Percentiles rank a stretch among this genome's conserved stretches.
These are phyloP conservation scores for Ruditapes philippinarum DNA, from an alignment of 1,140 invertebrate genomes.

Conservation along the genomic window DNA sequence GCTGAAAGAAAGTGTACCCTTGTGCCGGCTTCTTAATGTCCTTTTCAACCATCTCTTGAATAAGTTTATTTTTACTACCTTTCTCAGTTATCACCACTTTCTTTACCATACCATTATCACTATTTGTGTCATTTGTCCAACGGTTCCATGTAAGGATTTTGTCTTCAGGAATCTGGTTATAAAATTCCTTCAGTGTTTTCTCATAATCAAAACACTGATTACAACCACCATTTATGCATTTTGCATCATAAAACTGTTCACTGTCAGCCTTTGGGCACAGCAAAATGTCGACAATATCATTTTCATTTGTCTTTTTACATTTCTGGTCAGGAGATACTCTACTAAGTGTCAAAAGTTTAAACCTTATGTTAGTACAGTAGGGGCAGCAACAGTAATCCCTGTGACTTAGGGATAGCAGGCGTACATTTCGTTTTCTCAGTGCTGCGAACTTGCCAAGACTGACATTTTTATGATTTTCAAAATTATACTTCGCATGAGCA, in stretches of 20 bases:
- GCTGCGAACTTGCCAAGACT: conserved; percentile 53
- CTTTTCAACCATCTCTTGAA: conserved; percentile 57
- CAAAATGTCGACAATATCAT: conserved; percentile 50
- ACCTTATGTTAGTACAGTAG: conserved; percentile 40
- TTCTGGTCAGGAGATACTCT: neutral
- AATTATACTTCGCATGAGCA: conserved; percentile 26
- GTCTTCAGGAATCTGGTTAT: conserved; percentile 41
- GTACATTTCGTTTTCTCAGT: conserved; percentile 34
- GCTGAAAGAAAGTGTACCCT: conserved; percentile 54
- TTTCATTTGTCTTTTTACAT: conserved; percentile 43
- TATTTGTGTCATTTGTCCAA: conserved; percentile 24
- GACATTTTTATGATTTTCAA: conserved; percentile 23
- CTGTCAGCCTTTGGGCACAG: conserved; percentile 58
- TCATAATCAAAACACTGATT: conserved; percentile 1
- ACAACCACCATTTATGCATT: conserved; percentile 32
- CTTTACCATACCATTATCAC: neutral
- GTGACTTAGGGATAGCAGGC: neutral
- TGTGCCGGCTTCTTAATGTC: conserved; percentile 38
- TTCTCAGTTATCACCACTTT: conserved; percentile 31
- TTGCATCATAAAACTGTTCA: neutral
- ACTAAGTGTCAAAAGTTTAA: conserved; percentile 13
- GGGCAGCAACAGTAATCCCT: conserved; percentile 15
- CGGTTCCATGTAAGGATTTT: conserved; percentile 54
- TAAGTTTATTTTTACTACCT: neutral
- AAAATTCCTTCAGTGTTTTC: conserved; percentile 42